Evolutionary conservation across 1,140 invertebrate genomes (phyloP), one percentile per base, ranked within the genome.

Genomic region (Hypothenemus hampei): DNA sequence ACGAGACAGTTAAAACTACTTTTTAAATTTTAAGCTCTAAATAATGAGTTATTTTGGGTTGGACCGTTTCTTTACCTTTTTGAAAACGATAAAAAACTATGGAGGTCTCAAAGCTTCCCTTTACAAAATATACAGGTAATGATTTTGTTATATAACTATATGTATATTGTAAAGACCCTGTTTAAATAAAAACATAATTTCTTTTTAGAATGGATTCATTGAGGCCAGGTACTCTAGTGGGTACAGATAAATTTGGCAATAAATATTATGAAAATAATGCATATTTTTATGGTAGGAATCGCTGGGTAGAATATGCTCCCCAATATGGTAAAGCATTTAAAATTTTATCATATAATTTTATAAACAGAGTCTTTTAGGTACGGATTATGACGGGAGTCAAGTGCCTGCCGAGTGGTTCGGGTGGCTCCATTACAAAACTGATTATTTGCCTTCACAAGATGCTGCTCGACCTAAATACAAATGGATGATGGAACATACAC

Each of bases 341-440:
- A 26, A 24, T 3, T 26, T 16, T 15, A 45, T 15, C 3, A 45
- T 6, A 45, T 26, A 23, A n/a, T 3, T 22, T 5, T 26, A 6
- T 16, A 26, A 45, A 26, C 3, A 22, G 10, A 19, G 13, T 33
- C 13, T 49, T 39, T 70, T 73, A 57, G 69, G 79, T 54, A 69
- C 94, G 64, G 84, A 97, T 69, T 98, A 98, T 73, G 95, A 99
- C 78, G 95, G 80, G 1, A 92, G 90, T 63, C 90, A 95, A 80
- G 81, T 97, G 24, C 85, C 91, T 33, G 78, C 92, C 22, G 92
- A 96, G 74, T 97, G 93, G 93, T 91, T 74, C 65, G 84, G 87
- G 3, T 92, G 89, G 89, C 68, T 93, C 43, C 87, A 91, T 69
- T 88, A 91, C 71, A 89, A 87, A 68, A 87, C 86, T 0, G 89